Evolutionary conservation across 2,797 vertebrate species (phyloP), one percentile per base, ranked within the genome.

Genomic region (Avahi laniger): DNA sequence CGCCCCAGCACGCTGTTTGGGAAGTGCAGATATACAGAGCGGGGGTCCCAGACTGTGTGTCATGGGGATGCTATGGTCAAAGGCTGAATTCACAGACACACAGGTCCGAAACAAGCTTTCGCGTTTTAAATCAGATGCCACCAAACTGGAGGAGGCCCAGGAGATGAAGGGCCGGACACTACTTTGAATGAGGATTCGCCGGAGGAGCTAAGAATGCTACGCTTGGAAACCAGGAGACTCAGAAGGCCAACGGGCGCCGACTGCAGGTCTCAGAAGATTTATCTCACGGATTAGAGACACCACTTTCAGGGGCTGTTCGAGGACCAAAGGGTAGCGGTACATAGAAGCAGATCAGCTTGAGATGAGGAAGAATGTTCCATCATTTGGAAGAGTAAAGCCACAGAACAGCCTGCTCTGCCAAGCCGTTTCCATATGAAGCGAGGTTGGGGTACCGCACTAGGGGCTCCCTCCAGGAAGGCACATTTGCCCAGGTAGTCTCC

Each of bases 1-100:
- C 0, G 3, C 33, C 33, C 3, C 2, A 11, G 76, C 14, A 18
- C 17, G 2, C 0, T 0, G 2, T 33, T 0, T 15, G 46, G 57
- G 61, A 35, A 26, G 48, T 26, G 7, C 4, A 46, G 52, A 22
- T 2, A 38, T 2, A 54, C 0, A 2, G 38, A 26, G 10, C 0
- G 0, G 11, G 26, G 46, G 18, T 8, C 38, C 69, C 7, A 41
- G 80, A 17, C n/a, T 3, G 12, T 0, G 24, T 0, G 0, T 8
- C 8, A 46, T 0, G 22, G 48, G 35, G 48, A 48, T 1, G 7
- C 50, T 3, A 41, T 0, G 10, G 79, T 15, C 67, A 33, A 30
- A 48, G 54, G 73, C 48, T 73, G 69, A 43, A n/a, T 13, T 50
- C 67, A 63, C 0, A n/a, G 63, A 50, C 35, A 73, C 33, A 15